These are phyloP conservation scores for Tachina grossa DNA, from an alignment of 2,888 invertebrate species.

Conservation along the genomic window DNA sequence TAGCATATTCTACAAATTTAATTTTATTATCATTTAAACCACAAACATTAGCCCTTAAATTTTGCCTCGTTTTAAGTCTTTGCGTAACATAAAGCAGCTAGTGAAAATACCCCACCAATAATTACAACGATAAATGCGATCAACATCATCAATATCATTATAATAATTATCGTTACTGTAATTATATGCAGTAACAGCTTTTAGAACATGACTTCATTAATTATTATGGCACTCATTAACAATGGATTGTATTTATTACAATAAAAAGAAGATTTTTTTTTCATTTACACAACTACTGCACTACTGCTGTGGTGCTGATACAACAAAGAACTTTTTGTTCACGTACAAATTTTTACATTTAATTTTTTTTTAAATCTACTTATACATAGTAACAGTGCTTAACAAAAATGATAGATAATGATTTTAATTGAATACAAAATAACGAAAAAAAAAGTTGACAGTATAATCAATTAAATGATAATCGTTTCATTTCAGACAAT, in stretches of 20 bases:
- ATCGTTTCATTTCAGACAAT: conserved; percentile 15
- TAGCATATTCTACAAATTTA: background rate
- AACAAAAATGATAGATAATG: conserved; percentile 26
- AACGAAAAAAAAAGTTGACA: conserved; percentile 1
- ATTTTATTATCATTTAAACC: conserved; percentile 8
- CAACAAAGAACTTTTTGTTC: conserved; percentile 34
- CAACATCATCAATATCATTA: conserved; percentile 8
- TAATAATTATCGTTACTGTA: conserved; percentile 31
- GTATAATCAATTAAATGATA: conserved; percentile 10
- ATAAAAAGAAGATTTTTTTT: conserved; percentile 4
- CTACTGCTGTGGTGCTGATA: conserved; percentile 8
- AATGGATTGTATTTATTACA: conserved; percentile 48
- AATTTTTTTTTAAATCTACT: conserved; percentile 4
- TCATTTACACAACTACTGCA: conserved; percentile 1
- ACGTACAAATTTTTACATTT: background rate
- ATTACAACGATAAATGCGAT: background rate
- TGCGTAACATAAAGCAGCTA: background rate
- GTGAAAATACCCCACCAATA: background rate
- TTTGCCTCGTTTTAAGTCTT: background rate
- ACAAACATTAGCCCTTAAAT: conserved; percentile 2
- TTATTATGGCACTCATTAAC: conserved; percentile 66
- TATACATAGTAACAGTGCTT: conserved; percentile 26
- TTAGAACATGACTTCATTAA: conserved; percentile 66
- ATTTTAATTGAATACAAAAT: conserved; percentile 14
- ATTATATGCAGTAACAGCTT: conserved; percentile 51